Evolutionary conservation across 2,113 vertebrate genomes (phyloP), one percentile per base, ranked within the genome.

Genomic region (Nothoprocta pentlandii): DNA sequence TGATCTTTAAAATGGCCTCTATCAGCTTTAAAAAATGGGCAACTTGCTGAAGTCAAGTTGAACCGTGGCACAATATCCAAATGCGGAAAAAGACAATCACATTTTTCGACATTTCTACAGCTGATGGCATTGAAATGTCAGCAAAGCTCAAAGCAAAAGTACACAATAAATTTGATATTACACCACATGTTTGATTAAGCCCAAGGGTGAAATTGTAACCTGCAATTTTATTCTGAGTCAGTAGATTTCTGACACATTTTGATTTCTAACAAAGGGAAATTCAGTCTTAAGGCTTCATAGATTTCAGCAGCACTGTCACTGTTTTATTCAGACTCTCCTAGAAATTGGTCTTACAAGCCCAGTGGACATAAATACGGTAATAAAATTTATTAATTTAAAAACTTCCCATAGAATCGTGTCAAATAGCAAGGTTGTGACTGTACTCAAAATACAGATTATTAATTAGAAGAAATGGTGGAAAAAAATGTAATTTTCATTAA

Each of bases 101-200:
- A 93, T 94, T 95, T 95, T 96, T 94, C n/a, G 19, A 94, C 94
- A 97, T 96, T 96, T 96, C 93, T 92, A 44, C 84, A 93, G 92
- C 92, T 96, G 93, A 94, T 96, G 93, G 94, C 94, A 90, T 84
- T 97, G 88, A 96, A 97, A 93, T 96, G 93, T 95, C 92, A 95
- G 92, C 75, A 96, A 96, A 94, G 93, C 96, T 96, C 92, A 96
- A 96, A 94, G 94, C 88, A 95, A 91, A 94, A 95, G 92, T 95
- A 92, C 95, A 96, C 93, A 96, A 94, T 96, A 97, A 94, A 95
- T 96, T 95, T 97, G 93, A 95, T 97, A 96, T 94, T 95, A 94
- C 67, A 95, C 79, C 80, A 80, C 82, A 96, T 97, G 92, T 96
- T 96, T 97, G 95, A 96, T 97, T 95, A 97, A 97, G 94, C 94